Evolutionary conservation across 2,888 invertebrate genomes (phyloP), one percentile per base, ranked within the genome.

Genomic region (Aradus depressus): DNA sequence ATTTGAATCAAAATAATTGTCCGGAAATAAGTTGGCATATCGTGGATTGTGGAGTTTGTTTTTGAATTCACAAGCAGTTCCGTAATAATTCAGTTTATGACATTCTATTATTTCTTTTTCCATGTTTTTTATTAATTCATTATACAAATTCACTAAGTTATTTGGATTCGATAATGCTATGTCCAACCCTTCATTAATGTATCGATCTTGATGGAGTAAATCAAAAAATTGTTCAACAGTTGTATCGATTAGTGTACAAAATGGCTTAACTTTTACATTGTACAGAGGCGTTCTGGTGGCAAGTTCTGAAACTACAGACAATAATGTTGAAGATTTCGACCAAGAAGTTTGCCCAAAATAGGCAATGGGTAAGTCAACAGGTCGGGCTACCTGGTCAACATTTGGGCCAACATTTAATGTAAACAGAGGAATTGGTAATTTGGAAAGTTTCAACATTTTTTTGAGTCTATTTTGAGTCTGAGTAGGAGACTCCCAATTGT

Each of bases 101-200:
- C 51, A 53, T 16, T 44, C 26, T 23, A 48, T 19, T 21, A 79
- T 67, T 43, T 81, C 72, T 37, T 73, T 65, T 32, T 74, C 75
- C 42, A 84, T 65, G 60, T 75, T 76, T 42, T 73, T 71, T 19
- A 86, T 72, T 21, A 79, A 79, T 59, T 74, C 73, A 63, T 86
- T 86, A 62, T 81, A 82, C 42, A 83, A 67, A 45, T 69, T 66
- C 12, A 81, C 73, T 4, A 81, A 70, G 61, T 75, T 71, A 60
- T 72, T 65, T 45, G 82, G 74, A 61, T 76, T 72, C 58, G 70
- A 72, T 28, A 78, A 62, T 41, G 77, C 69, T 21, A 50, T 50
- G n/a, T 34, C 39, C 10, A 59, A 34, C 18, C 52, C 49, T 14
- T 52, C 35, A 38, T 50, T 39, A 23, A 51, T 23, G 28, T 51